Percentiles rank a stretch among this genome's conserved stretches.
Evolutionary conservation across 2,888 invertebrate species (phyloP).

Genomic region (Phaonia tiefii): DNA sequence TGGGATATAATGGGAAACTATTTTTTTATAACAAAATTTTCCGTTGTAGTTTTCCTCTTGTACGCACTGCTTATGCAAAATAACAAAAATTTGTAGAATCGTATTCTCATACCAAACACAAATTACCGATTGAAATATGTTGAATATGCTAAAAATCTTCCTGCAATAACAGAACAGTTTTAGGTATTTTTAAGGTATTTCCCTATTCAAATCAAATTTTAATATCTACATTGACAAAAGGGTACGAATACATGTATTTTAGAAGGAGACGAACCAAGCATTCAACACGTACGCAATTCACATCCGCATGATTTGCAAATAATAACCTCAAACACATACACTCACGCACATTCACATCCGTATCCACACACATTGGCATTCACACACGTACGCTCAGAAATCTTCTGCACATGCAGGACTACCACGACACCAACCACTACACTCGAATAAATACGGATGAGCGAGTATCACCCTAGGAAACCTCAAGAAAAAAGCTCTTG

Average conservation of each 20-base stretch:
- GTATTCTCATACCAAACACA: too few species aligned
- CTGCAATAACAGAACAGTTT: too few species aligned
- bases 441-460: neutral
- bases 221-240: neutral
- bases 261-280: neutral
- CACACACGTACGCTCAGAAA: constrained; percentile 13
- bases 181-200: constrained; percentile 12
- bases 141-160: too few species aligned
- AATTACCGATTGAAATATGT: too few species aligned
- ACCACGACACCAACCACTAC: neutral
- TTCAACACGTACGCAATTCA: constrained; percentile 57
- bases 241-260: neutral
- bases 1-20: too few species aligned
- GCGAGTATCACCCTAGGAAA: constrained; percentile 32
- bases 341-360: neutral
- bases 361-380: constrained; percentile 15
- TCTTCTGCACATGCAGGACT: neutral
- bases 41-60: too few species aligned
- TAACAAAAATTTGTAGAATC: too few species aligned
- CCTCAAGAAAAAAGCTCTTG: constrained; percentile 22
- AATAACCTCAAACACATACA: constrained; percentile 45
- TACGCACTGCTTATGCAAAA: too few species aligned
- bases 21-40: too few species aligned
- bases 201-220: neutral
- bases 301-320: constrained; percentile 62